Base-by-base conservation (phyloP, 2,888 invertebrate genomes). In the Polydrusus tereticollis region DNA sequence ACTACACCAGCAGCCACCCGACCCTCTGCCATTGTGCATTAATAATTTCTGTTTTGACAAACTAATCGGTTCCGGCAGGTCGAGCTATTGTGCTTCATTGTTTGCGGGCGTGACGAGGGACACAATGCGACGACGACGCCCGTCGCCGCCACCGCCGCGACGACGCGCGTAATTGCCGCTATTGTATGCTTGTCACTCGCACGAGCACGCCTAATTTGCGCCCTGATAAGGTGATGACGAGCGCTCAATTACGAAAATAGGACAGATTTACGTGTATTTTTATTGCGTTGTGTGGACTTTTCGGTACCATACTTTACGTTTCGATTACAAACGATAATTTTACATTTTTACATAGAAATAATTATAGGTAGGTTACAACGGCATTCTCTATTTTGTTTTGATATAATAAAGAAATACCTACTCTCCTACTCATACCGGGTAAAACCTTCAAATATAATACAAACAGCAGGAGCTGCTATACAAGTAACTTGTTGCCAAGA, bases 201-300 rank as follows among this genome's bases (percentile, higher is more conserved):
- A 86, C 84, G 83, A 83, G 83, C 83, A 85, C 85, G 86, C 85
- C 86, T 85, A 86, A 86, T 86, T 86, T 86, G 83, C 65, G 69
- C 55, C 55, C 6, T 65, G 59, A 72, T 57, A 62, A 72, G 60
- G 55, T 47, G 69, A n/a, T n/a, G n/a, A 58, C 63, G 81, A 82
- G 55, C n/a, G 29, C 55, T 41, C 59, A 50, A 50, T 68, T 68
- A 50, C 43, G 43, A 60, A 43, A 60, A 60, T 29, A 43, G 43
- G 60, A 10, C 57, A n/a, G 57, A 50, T 50, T 41, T 18, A 20
- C 23, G 45, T 26, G 43, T 23, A 26, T 60, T 60, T 60, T 29
- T 26, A 60, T 60, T 43, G 60, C 26, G n/a, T 60, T 45, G 26
- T 50, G 50, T 14, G 50, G 50, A 26, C 26, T 50, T 47, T 50